Evolutionary conservation across 2,113 vertebrate species (phyloP).

Genomic region (Lucifuga dentata): DNA sequence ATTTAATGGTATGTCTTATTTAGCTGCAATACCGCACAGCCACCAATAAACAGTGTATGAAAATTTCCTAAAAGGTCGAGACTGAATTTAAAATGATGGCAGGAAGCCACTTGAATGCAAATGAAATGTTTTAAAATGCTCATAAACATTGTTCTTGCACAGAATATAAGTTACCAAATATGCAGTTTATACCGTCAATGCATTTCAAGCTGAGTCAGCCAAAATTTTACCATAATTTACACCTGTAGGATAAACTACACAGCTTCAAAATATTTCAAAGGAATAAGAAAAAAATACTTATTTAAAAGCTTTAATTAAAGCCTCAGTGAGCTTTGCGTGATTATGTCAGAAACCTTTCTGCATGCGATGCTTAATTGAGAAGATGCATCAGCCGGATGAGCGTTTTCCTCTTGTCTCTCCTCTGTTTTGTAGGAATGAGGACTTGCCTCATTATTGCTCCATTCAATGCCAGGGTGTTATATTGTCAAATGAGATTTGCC

Average conservation of each 20-base stretch:
- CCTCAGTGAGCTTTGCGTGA: slow-evolving; percentile 23
- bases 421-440: slow-evolving; percentile 46
- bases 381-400: slow-evolving; percentile 34
- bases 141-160: no score
- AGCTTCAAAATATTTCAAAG: slow-evolving; percentile 18
- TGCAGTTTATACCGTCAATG: no score
- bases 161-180: no score
- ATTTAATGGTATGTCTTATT: no score
- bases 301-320: slow-evolving; percentile 32
- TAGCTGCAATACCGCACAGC: no score
- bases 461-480: slow-evolving; percentile 67
- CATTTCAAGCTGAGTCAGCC: neutral
- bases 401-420: slow-evolving; percentile 36
- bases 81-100: no score
- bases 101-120: no score
- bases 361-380: slow-evolving; percentile 51
- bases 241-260: slow-evolving; percentile 10
- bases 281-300: slow-evolving; percentile 27
- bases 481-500: slow-evolving; percentile 79
- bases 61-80: no score
- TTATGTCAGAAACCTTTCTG: slow-evolving; percentile 41
- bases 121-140: no score
- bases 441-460: slow-evolving; percentile 73
- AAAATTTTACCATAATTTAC: slow-evolving; percentile 4
- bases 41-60: no score